Percentiles rank a stretch among this genome's conserved stretches.
These are phyloP conservation scores for Cerceris rybyensis DNA, from an alignment of 2,888 invertebrate species.

Conservation along the genomic window DNA sequence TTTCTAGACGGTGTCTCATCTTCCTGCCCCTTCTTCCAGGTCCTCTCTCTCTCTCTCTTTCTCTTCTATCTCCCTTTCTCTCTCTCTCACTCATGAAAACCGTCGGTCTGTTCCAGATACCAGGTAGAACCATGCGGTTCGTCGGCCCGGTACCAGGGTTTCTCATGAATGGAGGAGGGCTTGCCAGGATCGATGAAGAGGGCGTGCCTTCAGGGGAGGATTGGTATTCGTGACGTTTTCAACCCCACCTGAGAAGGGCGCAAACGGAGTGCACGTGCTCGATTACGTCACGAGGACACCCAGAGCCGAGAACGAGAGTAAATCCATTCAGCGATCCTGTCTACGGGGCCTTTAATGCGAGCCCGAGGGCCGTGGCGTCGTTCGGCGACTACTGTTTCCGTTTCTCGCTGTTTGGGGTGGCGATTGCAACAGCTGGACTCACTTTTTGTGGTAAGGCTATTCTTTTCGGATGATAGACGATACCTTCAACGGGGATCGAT, in stretches of 20 bases:
- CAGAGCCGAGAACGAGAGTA: constrained; percentile 38
- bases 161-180: constrained; percentile 77
- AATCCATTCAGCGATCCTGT: constrained; percentile 66
- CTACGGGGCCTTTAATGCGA: constrained; percentile 3
- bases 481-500: not conserved
- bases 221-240: constrained; percentile 74
- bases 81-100: constrained; percentile 44
- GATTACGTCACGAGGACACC: constrained; percentile 76
- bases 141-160: constrained; percentile 69
- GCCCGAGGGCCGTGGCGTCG: not conserved
- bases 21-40: not conserved
- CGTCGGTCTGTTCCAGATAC: constrained; percentile 74
- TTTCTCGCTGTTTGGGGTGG: not conserved
- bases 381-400: not conserved
- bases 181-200: constrained; percentile 76
- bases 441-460: constrained; percentile 9
- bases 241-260: constrained; percentile 63
- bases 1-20: constrained; percentile 14
- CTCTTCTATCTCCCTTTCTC: not conserved
- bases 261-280: constrained; percentile 74
- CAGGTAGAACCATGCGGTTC: constrained; percentile 72
- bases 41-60: constrained; percentile 11
- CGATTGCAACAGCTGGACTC: not conserved
- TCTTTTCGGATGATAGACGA: not conserved
- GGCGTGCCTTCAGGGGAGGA: constrained; percentile 71